Evolutionary conservation across 2,888 invertebrate genomes (phyloP).

Genomic region (Watsonalla cultraria): DNA sequence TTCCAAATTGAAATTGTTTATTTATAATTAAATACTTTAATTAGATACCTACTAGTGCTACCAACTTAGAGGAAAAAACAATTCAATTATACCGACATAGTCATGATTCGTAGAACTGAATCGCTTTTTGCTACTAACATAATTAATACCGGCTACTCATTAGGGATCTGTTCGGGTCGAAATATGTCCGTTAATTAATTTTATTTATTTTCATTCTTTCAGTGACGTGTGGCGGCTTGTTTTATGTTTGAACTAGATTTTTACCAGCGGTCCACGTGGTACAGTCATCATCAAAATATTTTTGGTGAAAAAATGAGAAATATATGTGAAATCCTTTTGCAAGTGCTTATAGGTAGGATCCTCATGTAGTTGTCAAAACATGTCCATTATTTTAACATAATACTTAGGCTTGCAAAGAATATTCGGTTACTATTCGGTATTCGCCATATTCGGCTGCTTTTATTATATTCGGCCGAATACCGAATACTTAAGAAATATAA

Average conservation of each 20-base stretch:
- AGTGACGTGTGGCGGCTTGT: slow-evolving; percentile 2
- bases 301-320: no score
- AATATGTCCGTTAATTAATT: slow-evolving; percentile 20
- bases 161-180: slow-evolving; percentile 14
- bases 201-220: slow-evolving; percentile 5
- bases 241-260: neutral
- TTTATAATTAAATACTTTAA: slow-evolving; percentile 8
- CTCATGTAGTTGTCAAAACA: no score
- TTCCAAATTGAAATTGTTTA: slow-evolving; percentile 11
- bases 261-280: neutral
- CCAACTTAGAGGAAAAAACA: slow-evolving; percentile 5
- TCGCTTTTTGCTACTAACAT: slow-evolving; percentile 5
- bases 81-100: neutral
- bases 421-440: no score
- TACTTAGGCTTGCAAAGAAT: no score
- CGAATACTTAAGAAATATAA: no score
- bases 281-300: no score
- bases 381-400: no score
- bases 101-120: neutral
- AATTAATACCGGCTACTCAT: slow-evolving; percentile 20
- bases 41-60: slow-evolving; percentile 10
- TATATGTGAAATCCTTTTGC: no score
- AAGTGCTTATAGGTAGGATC: no score
- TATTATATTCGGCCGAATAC: no score
- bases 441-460: no score